Percentiles rank a stretch among this genome's conserved stretches.
These are phyloP conservation scores for Thecocarcelia acutangulata DNA, from an alignment of 2,888 invertebrate species.

Conservation along the genomic window DNA sequence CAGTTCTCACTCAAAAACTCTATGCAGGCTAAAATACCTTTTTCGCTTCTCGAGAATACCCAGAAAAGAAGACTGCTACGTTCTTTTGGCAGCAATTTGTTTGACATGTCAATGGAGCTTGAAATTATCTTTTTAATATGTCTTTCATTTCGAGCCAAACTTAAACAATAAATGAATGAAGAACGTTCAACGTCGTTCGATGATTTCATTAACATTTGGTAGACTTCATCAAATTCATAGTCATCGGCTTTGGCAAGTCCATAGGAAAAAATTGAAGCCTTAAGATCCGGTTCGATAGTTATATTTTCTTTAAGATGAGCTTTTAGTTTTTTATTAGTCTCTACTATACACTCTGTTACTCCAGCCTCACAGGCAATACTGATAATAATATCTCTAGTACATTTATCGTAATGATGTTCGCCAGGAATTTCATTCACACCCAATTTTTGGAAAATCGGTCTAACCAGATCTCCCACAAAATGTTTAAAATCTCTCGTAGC, in stretches of 20 bases:
- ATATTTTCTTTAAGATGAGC: slow-evolving; percentile 71
- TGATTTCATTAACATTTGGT: slow-evolving; percentile 82
- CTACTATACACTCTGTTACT: slow-evolving; percentile 74
- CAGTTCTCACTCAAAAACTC: slow-evolving; percentile 82
- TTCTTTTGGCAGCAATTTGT: slow-evolving; percentile 75
- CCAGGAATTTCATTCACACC: slow-evolving; percentile 75
- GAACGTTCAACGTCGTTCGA: slow-evolving; percentile 84
- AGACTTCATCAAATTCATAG: slow-evolving; percentile 85
- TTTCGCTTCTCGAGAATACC: background rate
- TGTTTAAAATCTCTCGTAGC: slow-evolving; percentile 74
- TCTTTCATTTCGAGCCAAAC: slow-evolving; percentile 84
- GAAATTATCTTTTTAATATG: slow-evolving; percentile 82
- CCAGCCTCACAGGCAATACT: slow-evolving; percentile 78
- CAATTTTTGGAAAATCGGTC: slow-evolving; percentile 75
- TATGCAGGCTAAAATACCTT: slow-evolving; percentile 76
- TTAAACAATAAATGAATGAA: slow-evolving; percentile 84
- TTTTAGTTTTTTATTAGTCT: slow-evolving; percentile 75
- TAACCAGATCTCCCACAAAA: slow-evolving; percentile 74
- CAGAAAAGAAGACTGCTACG: slow-evolving; percentile 68
- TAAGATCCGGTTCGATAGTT: slow-evolving; percentile 77
- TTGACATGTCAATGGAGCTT: slow-evolving; percentile 73
- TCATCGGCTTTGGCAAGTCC: slow-evolving; percentile 80
- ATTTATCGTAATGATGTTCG: slow-evolving; percentile 76
- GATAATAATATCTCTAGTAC: slow-evolving; percentile 75
- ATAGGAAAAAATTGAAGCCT: slow-evolving; percentile 78